phyloP scores from a whole-genome alignment of 2,888 invertebrate genomes.

The Meandrusa payeni region DNA sequence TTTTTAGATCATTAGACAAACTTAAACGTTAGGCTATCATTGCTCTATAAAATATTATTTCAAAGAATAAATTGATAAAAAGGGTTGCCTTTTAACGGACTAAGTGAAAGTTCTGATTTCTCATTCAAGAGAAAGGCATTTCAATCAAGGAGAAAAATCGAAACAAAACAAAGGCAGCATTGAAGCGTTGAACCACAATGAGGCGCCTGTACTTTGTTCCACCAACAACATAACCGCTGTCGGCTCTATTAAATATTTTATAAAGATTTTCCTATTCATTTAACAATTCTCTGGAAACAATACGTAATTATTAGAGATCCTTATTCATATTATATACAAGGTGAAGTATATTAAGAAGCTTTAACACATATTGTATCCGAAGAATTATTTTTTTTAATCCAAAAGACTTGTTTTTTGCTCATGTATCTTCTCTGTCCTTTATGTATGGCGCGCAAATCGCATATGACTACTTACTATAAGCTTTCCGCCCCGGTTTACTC shows the following conservation, averaged over 20 bases:
- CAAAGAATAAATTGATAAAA: neutral
- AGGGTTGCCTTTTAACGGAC: conserved; percentile 26
- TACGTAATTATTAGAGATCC: neutral
- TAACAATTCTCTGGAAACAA: conserved; percentile 1
- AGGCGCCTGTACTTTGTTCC: conserved; percentile 20
- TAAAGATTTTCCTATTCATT: conserved; percentile 7
- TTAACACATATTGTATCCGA: too few relatives aligned
- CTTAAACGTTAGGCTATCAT: too few relatives aligned
- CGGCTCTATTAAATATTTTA: conserved; percentile 7
- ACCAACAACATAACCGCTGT: conserved; percentile 7
- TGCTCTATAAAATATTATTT: too few relatives aligned
- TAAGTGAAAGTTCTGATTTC: conserved; percentile 43
- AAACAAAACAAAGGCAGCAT: conserved; percentile 39
- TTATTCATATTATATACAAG: neutral
- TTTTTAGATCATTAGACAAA: too few relatives aligned
- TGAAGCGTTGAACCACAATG: conserved; percentile 20
- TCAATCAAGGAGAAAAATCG: conserved; percentile 53
- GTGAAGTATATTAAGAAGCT: neutral
- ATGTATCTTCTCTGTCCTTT: neutral
- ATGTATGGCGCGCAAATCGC: too few relatives aligned
- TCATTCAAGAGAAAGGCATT: conserved; percentile 55
- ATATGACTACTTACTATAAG: too few relatives aligned
- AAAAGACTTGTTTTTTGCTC: too few relatives aligned
- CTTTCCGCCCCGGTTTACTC: neutral
- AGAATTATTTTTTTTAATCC: too few relatives aligned